Conservation (phyloP, 2,888 invertebrate genomes). For the Chaetogeoica ovagalla region DNA sequence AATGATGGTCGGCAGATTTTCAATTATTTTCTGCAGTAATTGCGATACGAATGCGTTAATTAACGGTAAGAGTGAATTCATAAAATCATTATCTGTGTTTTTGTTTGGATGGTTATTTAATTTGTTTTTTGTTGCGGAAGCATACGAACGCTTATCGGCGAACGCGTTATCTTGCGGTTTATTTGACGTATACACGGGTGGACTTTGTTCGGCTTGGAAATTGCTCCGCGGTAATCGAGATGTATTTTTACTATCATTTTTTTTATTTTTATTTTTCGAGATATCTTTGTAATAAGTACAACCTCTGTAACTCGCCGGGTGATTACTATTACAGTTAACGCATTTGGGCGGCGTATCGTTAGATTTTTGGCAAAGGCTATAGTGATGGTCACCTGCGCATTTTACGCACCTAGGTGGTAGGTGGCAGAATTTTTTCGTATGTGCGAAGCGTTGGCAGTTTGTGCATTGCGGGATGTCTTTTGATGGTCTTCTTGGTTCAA, state of each 20-base stretch:
- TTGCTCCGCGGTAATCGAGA: neutral
- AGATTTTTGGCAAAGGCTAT: conserved; percentile 1
- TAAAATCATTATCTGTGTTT: neutral
- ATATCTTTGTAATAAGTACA: neutral
- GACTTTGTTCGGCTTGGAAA: neutral
- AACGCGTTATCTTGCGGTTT: conserved; percentile 1
- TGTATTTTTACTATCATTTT: neutral
- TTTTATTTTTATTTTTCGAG: too few species aligned
- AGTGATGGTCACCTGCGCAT: conserved; percentile 17
- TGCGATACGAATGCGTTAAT: neutral
- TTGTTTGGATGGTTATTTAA: conserved; percentile 1
- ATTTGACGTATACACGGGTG: neutral
- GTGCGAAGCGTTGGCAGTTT: neutral
- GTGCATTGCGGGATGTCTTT: conserved; percentile 1
- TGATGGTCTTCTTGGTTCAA: neutral
- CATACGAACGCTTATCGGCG: conserved; percentile 13
- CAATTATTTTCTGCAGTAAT: neutral
- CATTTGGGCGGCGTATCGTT: conserved; percentile 14
- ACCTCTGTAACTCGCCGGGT: conserved; percentile 5
- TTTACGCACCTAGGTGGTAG: neutral
- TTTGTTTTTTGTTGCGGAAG: conserved; percentile 11
- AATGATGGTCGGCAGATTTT: conserved; percentile 4
- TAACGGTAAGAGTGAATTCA: neutral
- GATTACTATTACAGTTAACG: conserved; percentile 14
- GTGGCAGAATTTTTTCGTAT: conserved; percentile 3